Evolutionary conservation across 2,113 vertebrate genomes (phyloP).

Genomic region (Heptranchias perlo): DNA sequence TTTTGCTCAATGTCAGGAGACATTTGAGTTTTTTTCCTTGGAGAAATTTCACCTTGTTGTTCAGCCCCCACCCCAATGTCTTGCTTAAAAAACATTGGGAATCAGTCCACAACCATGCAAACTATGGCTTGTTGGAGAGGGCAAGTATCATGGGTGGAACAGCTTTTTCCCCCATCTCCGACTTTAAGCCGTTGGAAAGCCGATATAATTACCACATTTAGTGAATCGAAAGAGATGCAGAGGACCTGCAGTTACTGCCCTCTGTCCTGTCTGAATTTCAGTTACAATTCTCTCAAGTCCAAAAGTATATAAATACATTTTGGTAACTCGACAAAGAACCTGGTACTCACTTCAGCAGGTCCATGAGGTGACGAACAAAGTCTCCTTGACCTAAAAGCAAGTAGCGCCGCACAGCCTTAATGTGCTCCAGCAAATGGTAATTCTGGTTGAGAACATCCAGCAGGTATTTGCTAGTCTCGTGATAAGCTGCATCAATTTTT

Average conservation of each 20-base stretch:
- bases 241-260: background rate
- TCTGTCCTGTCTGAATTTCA: background rate
- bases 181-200: background rate
- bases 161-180: background rate
- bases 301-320: background rate
- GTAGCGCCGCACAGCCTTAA: conserved; percentile 95
- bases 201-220: background rate
- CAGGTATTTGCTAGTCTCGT: conserved; percentile 91
- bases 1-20: background rate
- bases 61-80: too few species aligned
- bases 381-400: conserved; percentile 94
- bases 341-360: conserved; percentile 84
- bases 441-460: conserved; percentile 86
- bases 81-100: too few species aligned
- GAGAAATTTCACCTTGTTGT: background rate
- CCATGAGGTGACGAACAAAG: conserved; percentile 96
- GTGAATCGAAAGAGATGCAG: background rate
- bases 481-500: conserved; percentile 92
- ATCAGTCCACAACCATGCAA: too few species aligned
- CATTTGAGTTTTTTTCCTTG: background rate
- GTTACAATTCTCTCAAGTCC: background rate
- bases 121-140: background rate
- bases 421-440: conserved; percentile 89
- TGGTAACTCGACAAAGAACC: background rate
- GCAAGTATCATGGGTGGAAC: background rate